Evolutionary conservation across 2,113 vertebrate species (phyloP).

Genomic region (Lontra canadensis): DNA sequence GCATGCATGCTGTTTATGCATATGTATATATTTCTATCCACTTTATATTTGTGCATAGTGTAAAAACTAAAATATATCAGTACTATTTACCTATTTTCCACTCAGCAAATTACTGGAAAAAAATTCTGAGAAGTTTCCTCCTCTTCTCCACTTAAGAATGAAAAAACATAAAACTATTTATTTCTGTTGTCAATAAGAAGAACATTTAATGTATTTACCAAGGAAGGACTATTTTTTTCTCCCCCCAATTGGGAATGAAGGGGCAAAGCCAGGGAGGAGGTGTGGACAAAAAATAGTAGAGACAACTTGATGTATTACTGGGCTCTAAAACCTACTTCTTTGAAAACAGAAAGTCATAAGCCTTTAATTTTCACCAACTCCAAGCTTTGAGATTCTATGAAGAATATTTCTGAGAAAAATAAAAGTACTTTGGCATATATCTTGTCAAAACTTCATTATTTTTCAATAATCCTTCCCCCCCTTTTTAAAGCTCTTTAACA

Average conservation of each 20-base stretch:
- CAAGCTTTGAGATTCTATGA: background rate
- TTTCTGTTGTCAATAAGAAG: background rate
- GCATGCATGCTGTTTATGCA: background rate
- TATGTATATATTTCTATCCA: background rate
- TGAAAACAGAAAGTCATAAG: background rate
- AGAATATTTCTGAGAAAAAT: background rate
- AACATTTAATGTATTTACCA: background rate
- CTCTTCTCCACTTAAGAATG: background rate
- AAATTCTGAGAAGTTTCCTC: background rate
- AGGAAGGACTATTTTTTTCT: background rate
- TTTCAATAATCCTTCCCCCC: background rate
- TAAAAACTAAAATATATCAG: background rate
- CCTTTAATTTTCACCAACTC: background rate
- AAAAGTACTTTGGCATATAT: background rate
- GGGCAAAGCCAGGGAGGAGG: too few relatives aligned
- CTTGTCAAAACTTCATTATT: background rate
- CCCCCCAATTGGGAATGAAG: background rate
- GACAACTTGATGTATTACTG: background rate
- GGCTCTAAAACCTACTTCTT: background rate
- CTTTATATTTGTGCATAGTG: background rate
- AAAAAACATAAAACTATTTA: background rate
- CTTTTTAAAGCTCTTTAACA: background rate
- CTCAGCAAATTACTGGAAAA: background rate
- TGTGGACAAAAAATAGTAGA: background rate
- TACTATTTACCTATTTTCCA: background rate